These are phyloP conservation scores for Rhopilema esculentum DNA, from an alignment of 30 jellyfish, hydroid and myxozoan genomes.

Conservation along the genomic window DNA sequence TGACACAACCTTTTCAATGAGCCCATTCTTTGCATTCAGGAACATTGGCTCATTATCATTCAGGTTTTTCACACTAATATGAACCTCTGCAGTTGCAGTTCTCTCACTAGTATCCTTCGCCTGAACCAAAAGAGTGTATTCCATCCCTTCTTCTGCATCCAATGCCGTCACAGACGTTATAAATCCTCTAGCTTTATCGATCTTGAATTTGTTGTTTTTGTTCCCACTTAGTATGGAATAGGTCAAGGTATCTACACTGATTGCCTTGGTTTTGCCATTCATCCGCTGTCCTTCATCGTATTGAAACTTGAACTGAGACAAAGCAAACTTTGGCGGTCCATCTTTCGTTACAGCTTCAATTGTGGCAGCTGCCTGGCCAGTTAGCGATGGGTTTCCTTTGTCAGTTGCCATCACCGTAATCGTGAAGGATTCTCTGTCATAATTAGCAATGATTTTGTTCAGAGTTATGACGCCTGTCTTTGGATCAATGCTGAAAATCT, in stretches of 20 bases:
- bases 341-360: conserved; percentile 73
- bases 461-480: conserved; percentile 81
- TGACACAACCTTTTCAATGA: conserved; percentile 84
- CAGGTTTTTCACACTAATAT: conserved; percentile 65
- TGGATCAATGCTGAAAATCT: conserved; percentile 70
- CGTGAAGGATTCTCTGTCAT: conserved; percentile 45
- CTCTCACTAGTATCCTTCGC: conserved; percentile 95
- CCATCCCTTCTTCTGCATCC: conserved; percentile 88
- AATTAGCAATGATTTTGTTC: conserved; percentile 74
- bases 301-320: conserved; percentile 68
- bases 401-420: conserved; percentile 84
- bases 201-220: conserved; percentile 59
- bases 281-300: conserved; percentile 67
- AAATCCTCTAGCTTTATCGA: conserved; percentile 66
- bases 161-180: conserved; percentile 64
- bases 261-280: conserved; percentile 83
- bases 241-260: conserved; percentile 88
- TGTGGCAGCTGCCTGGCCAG: conserved; percentile 82
- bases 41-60: conserved; percentile 89
- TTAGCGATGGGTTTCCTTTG: conserved; percentile 53
- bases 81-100: conserved; percentile 75
- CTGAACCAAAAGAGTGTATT: conserved; percentile 65
- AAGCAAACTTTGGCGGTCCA: conserved; percentile 91
- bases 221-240: conserved; percentile 81
- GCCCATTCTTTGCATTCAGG: conserved; percentile 72